Evolutionary conservation across 2,797 vertebrate species (phyloP).

Genomic region (Rhadinocentrus ornatus): DNA sequence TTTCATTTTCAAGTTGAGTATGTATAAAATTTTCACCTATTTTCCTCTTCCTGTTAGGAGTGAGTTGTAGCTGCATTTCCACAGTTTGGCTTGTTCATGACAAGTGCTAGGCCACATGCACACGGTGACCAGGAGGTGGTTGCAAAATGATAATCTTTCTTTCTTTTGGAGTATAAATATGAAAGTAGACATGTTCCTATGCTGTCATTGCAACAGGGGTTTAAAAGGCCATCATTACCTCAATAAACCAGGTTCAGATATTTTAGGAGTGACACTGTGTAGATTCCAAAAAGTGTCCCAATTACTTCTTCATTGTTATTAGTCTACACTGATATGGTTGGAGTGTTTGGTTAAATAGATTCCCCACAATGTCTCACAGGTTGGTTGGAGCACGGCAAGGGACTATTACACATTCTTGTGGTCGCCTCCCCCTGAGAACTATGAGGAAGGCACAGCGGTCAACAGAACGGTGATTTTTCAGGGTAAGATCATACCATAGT

Average conservation of each 20-base stretch:
- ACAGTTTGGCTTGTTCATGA: constrained; percentile 67
- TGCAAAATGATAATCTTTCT: constrained; percentile 32
- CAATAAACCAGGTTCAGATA: constrained; percentile 45
- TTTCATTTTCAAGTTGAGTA: constrained; percentile 83
- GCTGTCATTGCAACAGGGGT: constrained; percentile 19
- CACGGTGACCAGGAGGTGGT: constrained; percentile 40
- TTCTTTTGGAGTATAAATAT: constrained; percentile 16
- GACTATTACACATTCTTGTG: constrained; percentile 99
- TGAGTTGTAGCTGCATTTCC: constrained; percentile 80
- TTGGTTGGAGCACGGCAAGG: constrained; percentile 98
- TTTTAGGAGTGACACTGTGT: constrained; percentile 53
- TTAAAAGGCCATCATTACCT: constrained; percentile 35
- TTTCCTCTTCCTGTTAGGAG: constrained; percentile 80
- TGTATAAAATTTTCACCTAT: constrained; percentile 88
- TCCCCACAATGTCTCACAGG: constrained; percentile 83
- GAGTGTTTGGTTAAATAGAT: constrained; percentile 51
- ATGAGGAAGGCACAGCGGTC: constrained; percentile 91
- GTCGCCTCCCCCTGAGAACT: constrained; percentile 96
- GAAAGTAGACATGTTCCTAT: constrained; percentile 3
- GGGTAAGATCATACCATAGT: constrained; percentile 83
- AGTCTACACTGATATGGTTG: constrained; percentile 66
- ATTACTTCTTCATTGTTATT: constrained; percentile 63
- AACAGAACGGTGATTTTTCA: constrained; percentile 96
- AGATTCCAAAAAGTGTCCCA: constrained; percentile 48
- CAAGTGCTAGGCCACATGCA: constrained; percentile 42